phyloP scores from a whole-genome alignment of 2,113 vertebrate species.

The Thermophis baileyi region DNA sequence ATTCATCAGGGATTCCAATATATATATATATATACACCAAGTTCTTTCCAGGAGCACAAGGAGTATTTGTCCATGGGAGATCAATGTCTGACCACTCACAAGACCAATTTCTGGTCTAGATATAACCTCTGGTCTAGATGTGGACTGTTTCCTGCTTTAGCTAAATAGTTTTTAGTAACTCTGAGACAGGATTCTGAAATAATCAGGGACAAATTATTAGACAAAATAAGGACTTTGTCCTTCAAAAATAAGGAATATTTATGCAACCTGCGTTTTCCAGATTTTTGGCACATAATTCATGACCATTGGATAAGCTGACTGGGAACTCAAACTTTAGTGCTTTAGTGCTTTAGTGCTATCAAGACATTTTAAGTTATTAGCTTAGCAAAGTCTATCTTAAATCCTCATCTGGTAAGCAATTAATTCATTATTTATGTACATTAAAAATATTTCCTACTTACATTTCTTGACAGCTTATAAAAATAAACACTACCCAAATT shows the following conservation, averaged over 20 bases:
- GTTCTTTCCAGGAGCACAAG: too few species aligned
- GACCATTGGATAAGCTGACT: background rate
- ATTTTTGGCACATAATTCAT: background rate
- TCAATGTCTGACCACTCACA: background rate
- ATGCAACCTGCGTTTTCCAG: background rate
- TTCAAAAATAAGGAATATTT: background rate
- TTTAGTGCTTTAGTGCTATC: too few species aligned
- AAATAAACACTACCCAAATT: background rate
- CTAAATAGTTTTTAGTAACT: background rate
- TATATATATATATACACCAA: background rate
- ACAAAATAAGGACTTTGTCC: background rate
- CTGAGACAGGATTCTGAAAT: background rate
- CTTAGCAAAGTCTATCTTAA: background rate
- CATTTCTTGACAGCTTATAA: background rate
- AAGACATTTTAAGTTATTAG: background rate
- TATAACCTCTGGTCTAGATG: background rate
- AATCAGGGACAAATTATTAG: background rate
- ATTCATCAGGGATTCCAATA: background rate
- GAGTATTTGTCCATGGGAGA: background rate
- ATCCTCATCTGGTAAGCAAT: background rate
- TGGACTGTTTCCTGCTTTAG: background rate
- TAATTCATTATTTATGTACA: background rate
- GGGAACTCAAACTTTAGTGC: background rate
- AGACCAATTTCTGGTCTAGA: background rate
- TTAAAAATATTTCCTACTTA: background rate